A percentile compares a stretch with the other conserved stretches of the same genome.
phyloP scores from a whole-genome alignment of 2,797 vertebrate genomes.

The Harpagifer antarcticus region DNA sequence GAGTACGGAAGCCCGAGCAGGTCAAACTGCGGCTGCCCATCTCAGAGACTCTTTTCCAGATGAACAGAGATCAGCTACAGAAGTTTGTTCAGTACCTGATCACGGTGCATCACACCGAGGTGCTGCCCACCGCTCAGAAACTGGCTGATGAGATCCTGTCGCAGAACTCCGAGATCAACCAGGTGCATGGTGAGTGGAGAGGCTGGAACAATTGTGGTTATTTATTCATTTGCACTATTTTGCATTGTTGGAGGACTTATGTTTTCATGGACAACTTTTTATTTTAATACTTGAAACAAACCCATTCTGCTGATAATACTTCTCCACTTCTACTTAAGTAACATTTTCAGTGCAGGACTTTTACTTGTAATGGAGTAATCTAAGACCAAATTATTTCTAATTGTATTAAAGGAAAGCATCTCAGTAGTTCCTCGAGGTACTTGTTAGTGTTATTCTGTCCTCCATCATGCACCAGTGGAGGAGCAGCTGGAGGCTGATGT shows the following conservation, averaged over 20 bases:
- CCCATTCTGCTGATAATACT: too few species aligned
- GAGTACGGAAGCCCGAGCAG: constrained; percentile 95
- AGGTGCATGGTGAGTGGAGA: constrained; percentile 93
- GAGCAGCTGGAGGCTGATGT: constrained; percentile 23
- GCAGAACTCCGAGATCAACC: constrained; percentile 98
- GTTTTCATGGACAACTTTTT: too few species aligned
- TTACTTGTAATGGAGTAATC: too few species aligned
- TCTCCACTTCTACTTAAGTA: too few species aligned
- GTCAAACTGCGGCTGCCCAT: constrained; percentile 98
- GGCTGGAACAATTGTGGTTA: fast-evolving
- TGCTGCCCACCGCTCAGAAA: constrained; percentile 96
- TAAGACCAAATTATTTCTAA: too few species aligned
- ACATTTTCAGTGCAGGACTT: too few species aligned
- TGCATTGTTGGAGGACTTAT: too few species aligned
- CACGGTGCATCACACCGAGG: constrained; percentile 97
- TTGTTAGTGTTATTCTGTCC: constrained; percentile 18
- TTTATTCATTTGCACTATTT: too few species aligned
- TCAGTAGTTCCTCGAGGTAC: background rate
- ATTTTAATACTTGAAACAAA: too few species aligned
- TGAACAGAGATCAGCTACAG: constrained; percentile 97
- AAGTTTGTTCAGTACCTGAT: constrained; percentile 99
- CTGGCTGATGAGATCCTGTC: constrained; percentile 97
- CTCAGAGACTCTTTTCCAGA: constrained; percentile 98
- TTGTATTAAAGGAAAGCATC: too few species aligned
- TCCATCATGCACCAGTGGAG: constrained; percentile 12